Conservation (phyloP, 2,797 vertebrate genomes). For the Oryzias dopingdopingensis region DNA sequence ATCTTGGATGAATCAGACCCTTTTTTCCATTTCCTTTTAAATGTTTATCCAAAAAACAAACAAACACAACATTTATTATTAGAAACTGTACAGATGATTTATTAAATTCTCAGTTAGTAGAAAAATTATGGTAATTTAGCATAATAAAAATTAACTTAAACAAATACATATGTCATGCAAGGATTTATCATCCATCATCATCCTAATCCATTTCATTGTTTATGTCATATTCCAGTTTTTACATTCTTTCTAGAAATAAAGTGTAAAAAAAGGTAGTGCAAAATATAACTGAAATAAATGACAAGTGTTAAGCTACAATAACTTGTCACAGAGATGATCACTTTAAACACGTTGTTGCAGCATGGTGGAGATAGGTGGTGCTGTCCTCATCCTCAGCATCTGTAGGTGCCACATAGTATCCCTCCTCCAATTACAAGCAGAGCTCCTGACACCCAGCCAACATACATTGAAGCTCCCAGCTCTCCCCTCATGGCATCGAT, state of each 20-base stretch:
- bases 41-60: too few relatives aligned
- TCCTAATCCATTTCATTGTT: not conserved
- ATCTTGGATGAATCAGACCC: too few relatives aligned
- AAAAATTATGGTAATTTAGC: too few relatives aligned
- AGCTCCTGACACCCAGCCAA: conserved; percentile 75
- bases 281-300: conserved; percentile 7
- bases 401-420: conserved; percentile 66
- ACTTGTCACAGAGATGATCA: conserved; percentile 2
- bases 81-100: too few relatives aligned
- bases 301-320: not conserved
- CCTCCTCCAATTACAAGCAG: conserved; percentile 75
- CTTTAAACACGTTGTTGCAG: not conserved
- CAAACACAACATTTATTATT: too few relatives aligned
- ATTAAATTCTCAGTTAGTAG: too few relatives aligned
- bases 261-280: conserved; percentile 9
- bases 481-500: conserved; percentile 60
- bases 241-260: not conserved
- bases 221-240: not conserved
- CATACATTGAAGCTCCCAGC: conserved; percentile 76
- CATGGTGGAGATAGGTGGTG: too few relatives aligned
- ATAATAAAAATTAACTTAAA: too few relatives aligned
- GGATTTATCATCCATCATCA: not conserved
- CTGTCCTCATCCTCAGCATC: conserved; percentile 49
- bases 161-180: too few relatives aligned
- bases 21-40: too few relatives aligned